Base-by-base conservation (phyloP, 1,140 invertebrate species). In the Neuroterus valhalla region DNA sequence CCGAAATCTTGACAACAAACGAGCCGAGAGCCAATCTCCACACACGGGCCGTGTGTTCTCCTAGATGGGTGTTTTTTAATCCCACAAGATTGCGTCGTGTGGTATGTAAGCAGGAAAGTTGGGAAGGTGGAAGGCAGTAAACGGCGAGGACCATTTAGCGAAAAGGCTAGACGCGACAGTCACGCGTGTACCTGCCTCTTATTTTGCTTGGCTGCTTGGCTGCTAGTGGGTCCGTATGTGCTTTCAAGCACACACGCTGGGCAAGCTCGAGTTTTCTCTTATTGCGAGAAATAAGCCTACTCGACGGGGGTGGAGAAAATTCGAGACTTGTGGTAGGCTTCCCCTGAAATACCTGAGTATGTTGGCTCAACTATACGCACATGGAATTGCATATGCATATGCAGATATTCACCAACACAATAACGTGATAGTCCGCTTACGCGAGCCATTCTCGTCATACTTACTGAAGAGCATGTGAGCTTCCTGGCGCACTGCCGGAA, bases 61-160 rank as follows among this genome's bases (percentile, higher is more conserved):
- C 80, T 72, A 70, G 73, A 75, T 77, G 72, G 72, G 79, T 81
- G 78, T 72, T 84, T 86, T 88, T 89, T 87, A 87, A 88, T 86
- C 84, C 81, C 86, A 80, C 81, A 88, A 88, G 86, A 87, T 87
- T 82, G 81, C 84, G 69, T 76, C 84, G 69, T 76, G 77, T 78
- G 75, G 55, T 38, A 62, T 78, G 74, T 62, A 70, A 71, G 26
- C 52, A 68, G 79, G 69, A 68, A 68, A 77, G 70, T 45, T 44
- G 68, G 67, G 68, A 71, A 68, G 73, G 77, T 78, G 74, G 48
- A 74, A 80, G 81, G 71, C 76, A 77, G 78, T 71, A 72, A 74
- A 70, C 45, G 74, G 78, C 81, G 82, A 85, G 84, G 84, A 85
- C 84, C 85, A 89, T 89, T 90, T 89, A 88, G 81, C 81, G 80